Evolutionary conservation across 2,113 vertebrate genomes (phyloP).

Genomic region (Leptocoma aspasia): DNA sequence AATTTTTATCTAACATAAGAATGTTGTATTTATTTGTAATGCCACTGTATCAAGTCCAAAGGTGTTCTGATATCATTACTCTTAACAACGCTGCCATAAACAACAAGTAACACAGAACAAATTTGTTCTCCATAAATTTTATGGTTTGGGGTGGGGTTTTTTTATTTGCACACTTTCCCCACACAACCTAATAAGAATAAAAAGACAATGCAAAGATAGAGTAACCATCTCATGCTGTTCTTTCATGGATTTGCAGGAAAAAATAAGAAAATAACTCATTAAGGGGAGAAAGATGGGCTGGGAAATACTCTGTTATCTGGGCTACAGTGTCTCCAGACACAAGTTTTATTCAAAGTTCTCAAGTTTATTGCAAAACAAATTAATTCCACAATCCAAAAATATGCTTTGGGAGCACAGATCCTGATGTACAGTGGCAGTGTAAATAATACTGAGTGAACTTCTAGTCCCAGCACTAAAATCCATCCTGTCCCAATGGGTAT

Average conservation of each 20-base stretch:
- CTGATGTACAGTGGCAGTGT: neutral
- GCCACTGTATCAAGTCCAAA: neutral
- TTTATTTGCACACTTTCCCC: neutral
- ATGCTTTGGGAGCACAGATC: neutral
- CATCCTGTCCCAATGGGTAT: rapidly evolving
- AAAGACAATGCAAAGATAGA: neutral
- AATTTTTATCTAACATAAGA: neutral
- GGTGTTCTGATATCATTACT: neutral
- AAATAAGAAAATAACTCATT: neutral
- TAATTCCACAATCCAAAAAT: neutral
- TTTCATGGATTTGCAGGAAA: neutral
- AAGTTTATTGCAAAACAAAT: neutral
- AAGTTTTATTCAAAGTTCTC: neutral
- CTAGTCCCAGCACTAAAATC: neutral
- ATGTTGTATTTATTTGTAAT: neutral
- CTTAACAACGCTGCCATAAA: neutral
- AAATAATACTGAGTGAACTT: neutral
- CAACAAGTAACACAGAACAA: neutral
- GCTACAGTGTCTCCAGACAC: neutral
- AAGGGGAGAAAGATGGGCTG: neutral
- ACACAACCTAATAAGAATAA: neutral
- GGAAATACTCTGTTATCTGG: neutral
- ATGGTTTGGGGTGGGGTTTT: neutral
- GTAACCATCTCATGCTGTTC: neutral
- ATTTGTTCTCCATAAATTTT: neutral